Evolutionary conservation across 2,113 vertebrate genomes (phyloP).

Genomic region (Rutilus rutilus): DNA sequence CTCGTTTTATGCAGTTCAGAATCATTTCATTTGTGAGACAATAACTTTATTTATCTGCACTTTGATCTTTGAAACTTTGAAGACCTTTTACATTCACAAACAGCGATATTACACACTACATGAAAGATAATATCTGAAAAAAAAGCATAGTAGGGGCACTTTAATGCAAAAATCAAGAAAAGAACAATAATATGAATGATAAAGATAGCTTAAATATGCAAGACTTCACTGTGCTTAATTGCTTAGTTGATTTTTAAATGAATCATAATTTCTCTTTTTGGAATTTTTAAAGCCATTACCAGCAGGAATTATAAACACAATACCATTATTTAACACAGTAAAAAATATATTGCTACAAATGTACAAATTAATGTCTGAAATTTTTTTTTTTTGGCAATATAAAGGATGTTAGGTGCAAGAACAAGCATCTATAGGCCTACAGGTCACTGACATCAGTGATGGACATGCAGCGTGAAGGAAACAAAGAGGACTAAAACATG

Average conservation of each 20-base stretch:
- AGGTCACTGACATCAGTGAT: constrained; percentile 8
- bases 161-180: not conserved
- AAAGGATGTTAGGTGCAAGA: not conserved
- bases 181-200: not conserved
- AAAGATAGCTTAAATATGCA: not conserved
- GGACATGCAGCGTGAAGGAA: not conserved
- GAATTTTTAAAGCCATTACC: constrained; percentile 11
- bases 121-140: no score
- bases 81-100: no score
- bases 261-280: constrained; percentile 8
- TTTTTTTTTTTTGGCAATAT: not conserved
- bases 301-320: constrained; percentile 24
- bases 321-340: not conserved
- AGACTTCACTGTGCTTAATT: not conserved
- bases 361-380: constrained; percentile 21
- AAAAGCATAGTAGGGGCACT: no score
- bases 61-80: no score
- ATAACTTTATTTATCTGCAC: no score
- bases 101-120: no score
- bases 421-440: not conserved
- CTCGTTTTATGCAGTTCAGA: no score
- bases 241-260: not conserved
- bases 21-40: no score
- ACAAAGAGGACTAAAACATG: not conserved
- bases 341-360: not conserved